Percentiles rank a stretch among this genome's conserved stretches.
Evolutionary conservation across 1,140 invertebrate genomes (phyloP).

Genomic region (Ylistrum balloti): DNA sequence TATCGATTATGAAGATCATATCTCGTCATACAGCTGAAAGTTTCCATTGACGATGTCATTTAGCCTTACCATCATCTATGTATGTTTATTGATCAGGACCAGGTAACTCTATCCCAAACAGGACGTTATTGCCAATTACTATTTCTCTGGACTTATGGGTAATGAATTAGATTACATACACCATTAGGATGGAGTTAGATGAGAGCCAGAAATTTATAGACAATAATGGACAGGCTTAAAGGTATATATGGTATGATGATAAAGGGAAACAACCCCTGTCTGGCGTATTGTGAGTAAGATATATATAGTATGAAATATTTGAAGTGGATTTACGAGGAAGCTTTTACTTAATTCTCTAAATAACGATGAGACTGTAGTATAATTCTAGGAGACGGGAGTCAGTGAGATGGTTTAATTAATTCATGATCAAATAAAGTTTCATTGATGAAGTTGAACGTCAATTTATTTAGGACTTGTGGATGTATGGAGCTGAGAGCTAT

Average conservation of each 20-base stretch:
- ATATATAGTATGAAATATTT: no score
- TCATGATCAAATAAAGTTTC: no score
- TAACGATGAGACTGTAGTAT: no score
- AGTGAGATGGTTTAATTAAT: no score
- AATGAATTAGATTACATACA: conserved; percentile 10
- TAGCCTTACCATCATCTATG: not conserved
- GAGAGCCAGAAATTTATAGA: not conserved
- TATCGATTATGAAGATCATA: not conserved
- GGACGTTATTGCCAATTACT: conserved; percentile 27
- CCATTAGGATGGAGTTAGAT: not conserved
- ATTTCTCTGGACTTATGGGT: not conserved
- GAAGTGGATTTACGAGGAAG: no score
- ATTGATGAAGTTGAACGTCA: no score
- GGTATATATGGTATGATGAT: not conserved
- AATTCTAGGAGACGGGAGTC: no score
- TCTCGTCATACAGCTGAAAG: not conserved
- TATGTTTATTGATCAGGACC: not conserved
- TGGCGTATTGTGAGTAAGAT: no score
- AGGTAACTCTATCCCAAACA: not conserved
- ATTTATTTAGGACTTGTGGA: no score
- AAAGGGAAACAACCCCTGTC: not conserved
- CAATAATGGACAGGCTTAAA: not conserved
- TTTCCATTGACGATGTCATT: not conserved
- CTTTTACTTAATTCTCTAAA: no score
- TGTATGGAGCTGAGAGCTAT: no score